Conservation (phyloP, 2,113 vertebrate species). For the Anhinga rufa region DNA sequence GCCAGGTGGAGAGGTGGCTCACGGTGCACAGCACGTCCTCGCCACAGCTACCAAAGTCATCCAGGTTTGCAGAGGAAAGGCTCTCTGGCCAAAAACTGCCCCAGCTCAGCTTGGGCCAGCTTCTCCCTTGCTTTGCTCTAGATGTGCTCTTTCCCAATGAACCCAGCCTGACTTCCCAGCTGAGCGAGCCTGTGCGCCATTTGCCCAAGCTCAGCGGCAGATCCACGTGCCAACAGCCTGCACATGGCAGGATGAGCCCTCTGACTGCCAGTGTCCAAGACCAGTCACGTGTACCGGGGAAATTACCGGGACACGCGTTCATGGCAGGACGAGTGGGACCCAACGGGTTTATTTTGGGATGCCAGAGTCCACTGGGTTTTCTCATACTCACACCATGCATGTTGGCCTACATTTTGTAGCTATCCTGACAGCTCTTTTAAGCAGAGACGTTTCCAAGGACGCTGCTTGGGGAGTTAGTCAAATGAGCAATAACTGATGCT, state of each 20-base stretch:
- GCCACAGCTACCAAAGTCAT: background rate
- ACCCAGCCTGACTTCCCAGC: background rate
- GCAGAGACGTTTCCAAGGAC: background rate
- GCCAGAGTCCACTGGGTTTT: background rate
- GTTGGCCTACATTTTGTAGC: background rate
- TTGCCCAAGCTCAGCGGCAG: background rate
- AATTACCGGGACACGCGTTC: background rate
- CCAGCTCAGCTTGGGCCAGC: background rate
- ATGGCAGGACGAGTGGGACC: background rate
- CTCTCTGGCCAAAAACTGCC: background rate
- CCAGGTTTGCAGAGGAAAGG: background rate
- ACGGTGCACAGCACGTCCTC: rapidly evolving
- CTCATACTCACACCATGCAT: background rate
- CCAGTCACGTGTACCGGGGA: background rate
- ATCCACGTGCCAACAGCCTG: background rate
- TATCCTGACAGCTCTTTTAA: background rate
- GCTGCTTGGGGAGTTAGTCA: background rate
- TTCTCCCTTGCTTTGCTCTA: background rate
- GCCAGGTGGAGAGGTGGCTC: background rate
- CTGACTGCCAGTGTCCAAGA: background rate
- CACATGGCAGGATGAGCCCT: background rate
- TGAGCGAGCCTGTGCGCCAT: background rate
- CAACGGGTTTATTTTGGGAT: background rate
- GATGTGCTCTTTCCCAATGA: background rate
- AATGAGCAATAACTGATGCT: background rate